Conservation (phyloP, 2,797 vertebrate genomes). For the Sciurus vulgaris region DNA sequence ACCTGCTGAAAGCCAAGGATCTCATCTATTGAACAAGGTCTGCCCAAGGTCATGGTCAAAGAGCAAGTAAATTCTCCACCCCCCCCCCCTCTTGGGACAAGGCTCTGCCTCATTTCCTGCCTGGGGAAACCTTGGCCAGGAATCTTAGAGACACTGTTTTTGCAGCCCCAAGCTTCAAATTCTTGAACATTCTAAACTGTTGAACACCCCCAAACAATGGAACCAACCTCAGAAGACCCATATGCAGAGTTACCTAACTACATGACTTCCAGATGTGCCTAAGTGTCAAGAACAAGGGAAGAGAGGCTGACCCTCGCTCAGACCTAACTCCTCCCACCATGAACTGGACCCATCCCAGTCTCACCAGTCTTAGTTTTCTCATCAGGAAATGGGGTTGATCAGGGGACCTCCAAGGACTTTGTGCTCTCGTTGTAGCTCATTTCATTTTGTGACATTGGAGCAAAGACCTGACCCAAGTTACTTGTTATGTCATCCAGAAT, state of each 20-base stretch:
- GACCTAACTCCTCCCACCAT: accelerated
- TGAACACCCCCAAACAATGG: neutral
- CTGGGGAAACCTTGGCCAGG: neutral
- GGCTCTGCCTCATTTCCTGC: neutral
- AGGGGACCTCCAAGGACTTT: neutral
- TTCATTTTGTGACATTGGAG: neutral
- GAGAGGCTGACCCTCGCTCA: no score
- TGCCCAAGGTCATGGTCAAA: neutral
- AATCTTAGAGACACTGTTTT: neutral
- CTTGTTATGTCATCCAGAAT: slow-evolving; percentile 22
- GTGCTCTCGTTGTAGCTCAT: neutral
- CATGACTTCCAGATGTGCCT: neutral
- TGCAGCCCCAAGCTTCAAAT: neutral
- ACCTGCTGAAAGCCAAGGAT: neutral
- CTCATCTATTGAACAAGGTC: neutral
- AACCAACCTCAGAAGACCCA: neutral
- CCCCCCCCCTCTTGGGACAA: neutral
- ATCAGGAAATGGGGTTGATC: neutral
- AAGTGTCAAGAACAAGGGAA: neutral
- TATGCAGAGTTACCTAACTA: neutral
- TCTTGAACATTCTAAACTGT: neutral
- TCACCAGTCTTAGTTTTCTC: neutral
- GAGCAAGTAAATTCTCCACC: neutral
- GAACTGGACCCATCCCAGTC: neutral
- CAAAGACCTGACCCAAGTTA: no score